Evolutionary conservation across 2,113 vertebrate genomes (phyloP).

Genomic region (Pseudorhombus dupliciocellatus): DNA sequence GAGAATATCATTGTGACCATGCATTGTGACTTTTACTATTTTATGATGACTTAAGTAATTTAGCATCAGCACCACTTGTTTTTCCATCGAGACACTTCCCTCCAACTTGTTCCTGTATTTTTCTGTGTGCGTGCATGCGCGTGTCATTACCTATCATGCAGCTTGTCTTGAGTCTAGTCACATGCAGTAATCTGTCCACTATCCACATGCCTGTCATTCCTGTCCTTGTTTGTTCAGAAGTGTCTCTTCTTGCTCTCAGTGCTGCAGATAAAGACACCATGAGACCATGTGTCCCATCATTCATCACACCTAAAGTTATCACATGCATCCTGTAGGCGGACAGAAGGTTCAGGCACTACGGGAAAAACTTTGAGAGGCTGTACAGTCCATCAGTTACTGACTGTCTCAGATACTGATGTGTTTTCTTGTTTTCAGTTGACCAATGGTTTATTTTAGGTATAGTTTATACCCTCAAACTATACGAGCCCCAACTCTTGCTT

Average conservation of each 20-base stretch:
- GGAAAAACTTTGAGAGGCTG: background rate
- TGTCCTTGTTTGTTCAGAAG: constrained; percentile 50
- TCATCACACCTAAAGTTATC: background rate
- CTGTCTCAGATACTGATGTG: background rate
- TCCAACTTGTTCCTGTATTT: constrained; percentile 10
- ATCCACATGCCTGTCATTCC: constrained; percentile 49
- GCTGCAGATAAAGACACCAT: constrained; percentile 33
- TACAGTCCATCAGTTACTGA: background rate
- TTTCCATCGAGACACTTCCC: background rate
- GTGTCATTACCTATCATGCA: constrained; percentile 7
- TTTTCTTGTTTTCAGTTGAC: constrained; percentile 1
- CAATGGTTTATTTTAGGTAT: no score
- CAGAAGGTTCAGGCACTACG: background rate
- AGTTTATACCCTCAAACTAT: background rate
- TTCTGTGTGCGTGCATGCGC: background rate
- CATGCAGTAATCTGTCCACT: constrained; percentile 38
- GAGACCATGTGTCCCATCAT: background rate
- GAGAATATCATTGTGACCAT: background rate
- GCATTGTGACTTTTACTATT: constrained; percentile 19
- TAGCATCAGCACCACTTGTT: constrained; percentile 2
- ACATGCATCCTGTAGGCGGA: background rate
- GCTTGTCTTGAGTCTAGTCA: constrained; percentile 23
- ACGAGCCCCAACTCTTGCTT: no score
- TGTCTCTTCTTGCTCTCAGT: constrained; percentile 9
- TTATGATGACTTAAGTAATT: background rate